Evolutionary conservation across 2,113 vertebrate genomes (phyloP), one percentile per base, ranked within the genome.

Genomic region (Rhizomys pruinosus): DNA sequence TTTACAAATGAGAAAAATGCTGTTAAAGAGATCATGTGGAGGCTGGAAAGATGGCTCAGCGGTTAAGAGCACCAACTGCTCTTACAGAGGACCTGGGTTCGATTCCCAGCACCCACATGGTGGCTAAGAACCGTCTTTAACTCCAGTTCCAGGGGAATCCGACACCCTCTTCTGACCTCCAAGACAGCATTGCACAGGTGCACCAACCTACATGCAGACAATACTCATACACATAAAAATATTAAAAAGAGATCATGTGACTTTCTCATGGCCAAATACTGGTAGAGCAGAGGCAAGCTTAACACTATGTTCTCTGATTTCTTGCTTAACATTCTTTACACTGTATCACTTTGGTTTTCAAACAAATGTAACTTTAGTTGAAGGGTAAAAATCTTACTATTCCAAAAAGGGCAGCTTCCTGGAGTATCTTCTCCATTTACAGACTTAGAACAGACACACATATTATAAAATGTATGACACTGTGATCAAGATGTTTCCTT

Each of bases 1-100:
- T 84, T 93, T 85, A 96, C n/a, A 87, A 42, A 57, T 77, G 25
- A 94, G 57, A 85, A 91, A 91, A 89, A 34, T 29, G 79, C 34
- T 19, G 39, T 79, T 79, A 19, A 55, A 59, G 71, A n/a, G n/a
- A n/a, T n/a, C n/a, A n/a, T n/a, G n/a, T n/a, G n/a, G n/a, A n/a
- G n/a, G n/a, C n/a, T n/a, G n/a, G n/a, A n/a, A n/a, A n/a, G n/a
- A n/a, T n/a, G n/a, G n/a, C n/a, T n/a, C n/a, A n/a, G n/a, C n/a
- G n/a, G n/a, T n/a, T n/a, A n/a, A n/a, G n/a, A n/a, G n/a, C n/a
- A n/a, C n/a, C n/a, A n/a, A n/a, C n/a, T n/a, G n/a, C n/a, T n/a
- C n/a, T n/a, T n/a, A n/a, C n/a, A n/a, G n/a, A n/a, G n/a, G n/a
- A n/a, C n/a, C n/a, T n/a, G n/a, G n/a, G n/a, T n/a, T n/a, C n/a